Conservation (phyloP, 1,140 invertebrate genomes). For the Wiebesia pumilae region DNA sequence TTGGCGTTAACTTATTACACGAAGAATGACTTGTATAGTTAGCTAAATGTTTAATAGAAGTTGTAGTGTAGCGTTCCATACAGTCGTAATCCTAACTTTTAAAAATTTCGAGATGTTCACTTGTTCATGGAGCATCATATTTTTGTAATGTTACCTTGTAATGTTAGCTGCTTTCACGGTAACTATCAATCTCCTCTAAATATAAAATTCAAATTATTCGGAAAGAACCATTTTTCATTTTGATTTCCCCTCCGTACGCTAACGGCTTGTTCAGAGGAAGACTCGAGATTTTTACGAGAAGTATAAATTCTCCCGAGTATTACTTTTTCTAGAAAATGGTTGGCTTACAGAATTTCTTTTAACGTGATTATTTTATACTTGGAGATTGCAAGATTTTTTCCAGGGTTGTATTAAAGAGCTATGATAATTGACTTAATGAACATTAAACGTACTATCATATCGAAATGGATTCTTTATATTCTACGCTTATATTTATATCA, state of each 20-base stretch:
- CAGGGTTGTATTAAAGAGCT: too few relatives aligned
- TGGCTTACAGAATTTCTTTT: too few relatives aligned
- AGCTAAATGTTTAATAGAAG: too few relatives aligned
- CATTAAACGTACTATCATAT: not conserved
- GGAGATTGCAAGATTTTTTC: too few relatives aligned
- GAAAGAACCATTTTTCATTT: not conserved
- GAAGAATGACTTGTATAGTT: not conserved
- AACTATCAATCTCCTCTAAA: not conserved
- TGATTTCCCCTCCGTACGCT: not conserved
- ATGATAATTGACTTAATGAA: not conserved
- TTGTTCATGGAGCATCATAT: too few relatives aligned
- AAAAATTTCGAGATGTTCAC: too few relatives aligned
- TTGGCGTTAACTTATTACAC: not conserved
- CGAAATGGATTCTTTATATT: not conserved
- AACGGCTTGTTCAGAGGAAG: not conserved
- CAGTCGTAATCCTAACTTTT: too few relatives aligned
- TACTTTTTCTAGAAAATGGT: not conserved
- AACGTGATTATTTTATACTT: too few relatives aligned
- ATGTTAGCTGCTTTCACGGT: too few relatives aligned
- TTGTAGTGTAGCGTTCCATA: too few relatives aligned
- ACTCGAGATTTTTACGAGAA: slow-evolving; percentile 9
- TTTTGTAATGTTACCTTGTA: too few relatives aligned
- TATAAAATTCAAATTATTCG: not conserved
- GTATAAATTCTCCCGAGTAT: not conserved
- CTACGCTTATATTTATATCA: too few relatives aligned